Conservation (phyloP, 2,888 invertebrate species). For the Diogma glabrata region DNA sequence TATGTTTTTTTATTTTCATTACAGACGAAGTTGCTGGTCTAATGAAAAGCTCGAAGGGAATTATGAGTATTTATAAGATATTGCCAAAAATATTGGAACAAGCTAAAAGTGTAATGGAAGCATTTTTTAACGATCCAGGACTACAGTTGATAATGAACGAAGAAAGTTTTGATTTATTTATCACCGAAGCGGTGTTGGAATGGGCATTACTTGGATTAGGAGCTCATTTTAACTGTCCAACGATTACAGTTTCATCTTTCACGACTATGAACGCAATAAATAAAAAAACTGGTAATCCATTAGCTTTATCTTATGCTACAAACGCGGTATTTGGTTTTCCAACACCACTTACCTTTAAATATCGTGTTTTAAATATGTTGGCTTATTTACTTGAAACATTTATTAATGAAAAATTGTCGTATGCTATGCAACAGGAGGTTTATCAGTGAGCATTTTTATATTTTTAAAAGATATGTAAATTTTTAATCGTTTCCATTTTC, state of each 20-base stretch:
- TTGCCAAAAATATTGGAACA: too few relatives aligned
- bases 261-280: background rate
- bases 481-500: too few relatives aligned
- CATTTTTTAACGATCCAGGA: too few relatives aligned
- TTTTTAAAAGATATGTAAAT: too few relatives aligned
- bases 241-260: constrained; percentile 1
- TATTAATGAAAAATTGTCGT: too few relatives aligned
- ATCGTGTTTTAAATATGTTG: background rate
- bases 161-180: constrained; percentile 6
- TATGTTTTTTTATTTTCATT: too few relatives aligned
- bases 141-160: background rate
- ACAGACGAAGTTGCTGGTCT: too few relatives aligned
- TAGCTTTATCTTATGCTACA: background rate
- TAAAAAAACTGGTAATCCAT: background rate
- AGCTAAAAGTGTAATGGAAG: too few relatives aligned
- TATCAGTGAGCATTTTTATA: too few relatives aligned
- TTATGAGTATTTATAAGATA: too few relatives aligned
- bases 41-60: too few relatives aligned
- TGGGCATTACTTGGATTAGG: constrained; percentile 26
- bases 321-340: background rate
- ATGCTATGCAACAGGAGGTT: too few relatives aligned
- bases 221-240: constrained; percentile 29
- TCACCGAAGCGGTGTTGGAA: background rate
- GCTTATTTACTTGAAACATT: background rate
- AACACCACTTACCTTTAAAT: background rate